Base-by-base conservation (phyloP, 2,113 vertebrate species). In the Mustelus asterias region DNA sequence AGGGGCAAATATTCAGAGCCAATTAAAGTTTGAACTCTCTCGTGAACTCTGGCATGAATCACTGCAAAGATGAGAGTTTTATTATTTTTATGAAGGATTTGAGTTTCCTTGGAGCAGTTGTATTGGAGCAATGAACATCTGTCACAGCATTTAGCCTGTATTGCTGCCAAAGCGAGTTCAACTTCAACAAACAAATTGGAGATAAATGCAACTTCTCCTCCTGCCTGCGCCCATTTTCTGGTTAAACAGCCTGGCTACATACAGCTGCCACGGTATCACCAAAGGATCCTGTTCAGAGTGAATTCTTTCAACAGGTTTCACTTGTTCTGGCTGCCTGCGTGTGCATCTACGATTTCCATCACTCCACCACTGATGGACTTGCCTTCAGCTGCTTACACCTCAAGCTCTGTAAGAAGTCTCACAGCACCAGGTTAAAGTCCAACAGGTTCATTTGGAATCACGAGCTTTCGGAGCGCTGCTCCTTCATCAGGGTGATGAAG, bases 101-200 rank as follows among this genome's bases (percentile, higher is more conserved):
- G 22, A 69, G 93, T 70, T 94, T 95, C 69, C 69, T 95, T 95
- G 69, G n/a, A 70, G 22, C 94, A 70, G 67, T 54, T 44, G 9
- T 37, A 70, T 72, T 54, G 29, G 29, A 33, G 41, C 69, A 72
- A 72, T 76, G 24, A 72, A 76, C 69, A 48, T 76, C 69, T 70
- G 65, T 72, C 69, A 76, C 41, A 54, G 67, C 41, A 72, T 76
- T 95, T 44, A 76, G 10, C 24, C 69, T 72, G 86, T 60, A 54
- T 11, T 76, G 44, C 26, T 76, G 94, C 69, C 94, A 95, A 95
- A 72, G 93, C 26, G 7, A 95, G 69, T 72, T 76, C 94, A 95
- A 76, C 69, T 76, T 95, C 41, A 95, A 54, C 24, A 70, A 94
- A 95, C 24, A 13, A 95, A 29, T 26, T 29, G 10, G 48, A 95